Evolutionary conservation across 2,797 vertebrate genomes (phyloP), one percentile per base, ranked within the genome.

Genomic region (Esox masquinongy): DNA sequence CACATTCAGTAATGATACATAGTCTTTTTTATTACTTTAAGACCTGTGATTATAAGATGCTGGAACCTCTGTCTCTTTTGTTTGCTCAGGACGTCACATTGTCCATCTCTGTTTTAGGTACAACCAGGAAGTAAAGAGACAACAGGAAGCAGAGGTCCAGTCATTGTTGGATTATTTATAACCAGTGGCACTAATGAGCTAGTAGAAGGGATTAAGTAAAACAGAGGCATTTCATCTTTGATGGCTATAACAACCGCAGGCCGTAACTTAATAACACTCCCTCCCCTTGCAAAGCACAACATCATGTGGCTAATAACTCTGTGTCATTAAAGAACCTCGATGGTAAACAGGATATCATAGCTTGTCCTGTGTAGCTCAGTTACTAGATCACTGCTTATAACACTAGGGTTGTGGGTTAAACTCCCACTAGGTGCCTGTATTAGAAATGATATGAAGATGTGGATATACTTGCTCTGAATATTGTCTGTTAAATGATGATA

Each of bases 81-180:
- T n/a, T 34, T 34, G 15, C 67, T 43, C 53, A 5, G 31, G 50
- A 61, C 36, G 64, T 50, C 15, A 39, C 72, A 8, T 26, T 72
- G 8, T 81, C 8, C 67, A 24, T 80, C n/a, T 77, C 26, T 67
- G 26, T 67, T 84, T 16, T 53, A 86, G 85, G 70, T 84, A 86
- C 75, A 79, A 83, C 26, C 81, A 83, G 64, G 22, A 75, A 24
- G 68, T 84, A 31, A 61, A 82, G 78, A 29, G 77, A 75, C 56
- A 61, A 9, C 70, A 77, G 34, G 77, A 73, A 74, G 67, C 24
- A 51, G 63, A 59, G 9, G n/a, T 22, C 56, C 56, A 59, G n/a
- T 24, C 22, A 24, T 61, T 59, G n/a, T 59, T 61, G 56, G 22
- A 61, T 61, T 61, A 61, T 61, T 61, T 14, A 12, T 22, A 61